Conservation (phyloP, 2,113 vertebrate genomes). For the Macheiramphus alcinus region DNA sequence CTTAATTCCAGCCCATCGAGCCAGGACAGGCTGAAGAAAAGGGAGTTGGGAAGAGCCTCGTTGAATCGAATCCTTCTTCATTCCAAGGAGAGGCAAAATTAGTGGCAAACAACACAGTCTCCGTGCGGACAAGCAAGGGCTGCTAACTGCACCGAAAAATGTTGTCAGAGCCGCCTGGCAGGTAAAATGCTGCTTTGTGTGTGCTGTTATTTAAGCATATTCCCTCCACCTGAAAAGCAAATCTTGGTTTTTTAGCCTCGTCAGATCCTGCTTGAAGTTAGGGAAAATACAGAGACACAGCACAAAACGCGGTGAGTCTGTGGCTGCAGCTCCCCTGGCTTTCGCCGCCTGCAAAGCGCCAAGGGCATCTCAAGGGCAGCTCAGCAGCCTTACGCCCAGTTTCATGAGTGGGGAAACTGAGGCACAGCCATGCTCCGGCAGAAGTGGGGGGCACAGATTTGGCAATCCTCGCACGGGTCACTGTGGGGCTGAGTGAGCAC, state of each 20-base stretch:
- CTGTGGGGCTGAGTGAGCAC: rapidly evolving
- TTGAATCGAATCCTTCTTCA: not conserved
- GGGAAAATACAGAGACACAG: not conserved
- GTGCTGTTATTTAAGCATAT: rapidly evolving
- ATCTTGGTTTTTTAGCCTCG: rapidly evolving
- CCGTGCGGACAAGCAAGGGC: rapidly evolving
- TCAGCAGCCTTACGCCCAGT: rapidly evolving
- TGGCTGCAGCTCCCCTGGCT: not conserved
- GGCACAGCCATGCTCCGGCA: rapidly evolving
- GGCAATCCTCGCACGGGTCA: rapidly evolving
- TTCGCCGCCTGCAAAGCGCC: rapidly evolving
- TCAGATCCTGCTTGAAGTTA: too few relatives aligned
- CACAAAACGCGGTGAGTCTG: rapidly evolving
- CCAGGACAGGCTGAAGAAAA: not conserved
- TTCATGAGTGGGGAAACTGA: not conserved
- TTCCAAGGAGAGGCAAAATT: not conserved
- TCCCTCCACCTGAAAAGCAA: rapidly evolving
- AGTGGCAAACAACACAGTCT: rapidly evolving
- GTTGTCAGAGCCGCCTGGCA: not conserved
- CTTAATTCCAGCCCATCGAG: not conserved
- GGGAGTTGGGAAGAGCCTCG: not conserved
- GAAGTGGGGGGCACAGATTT: rapidly evolving
- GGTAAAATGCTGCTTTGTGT: rapidly evolving
- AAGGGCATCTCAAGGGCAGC: not conserved
- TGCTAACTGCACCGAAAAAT: not conserved